Evolutionary conservation across 2,888 invertebrate genomes (phyloP), one percentile per base, ranked within the genome.

Genomic region (Mesorhabditis spiculigera): DNA sequence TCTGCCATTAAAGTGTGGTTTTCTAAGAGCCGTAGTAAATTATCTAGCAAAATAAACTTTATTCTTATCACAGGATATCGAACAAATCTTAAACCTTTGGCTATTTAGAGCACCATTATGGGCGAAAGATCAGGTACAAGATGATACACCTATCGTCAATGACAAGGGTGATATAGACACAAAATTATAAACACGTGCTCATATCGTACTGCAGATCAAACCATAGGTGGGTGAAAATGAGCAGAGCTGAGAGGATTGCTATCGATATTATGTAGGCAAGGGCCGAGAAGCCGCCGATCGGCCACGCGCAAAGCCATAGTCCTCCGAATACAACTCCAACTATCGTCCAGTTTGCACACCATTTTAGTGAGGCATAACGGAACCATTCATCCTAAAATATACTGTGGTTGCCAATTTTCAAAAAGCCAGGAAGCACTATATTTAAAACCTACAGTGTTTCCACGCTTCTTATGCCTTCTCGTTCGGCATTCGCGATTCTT

Each of bases 191-290:
- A 28, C 28, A 28, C 28, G 82, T 83, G 44, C 78, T 75, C 83
- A 83, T 83, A 69, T 83, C 82, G 67, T 82, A 83, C 71, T 83
- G 82, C 50, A 83, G 70, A 70, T 83, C 83, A 63, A 83, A 83
- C 83, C 83, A 83, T 63, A 83, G 73, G 4, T 83, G 70, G 62
- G 81, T 73, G 68, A 82, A 78, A 4, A 78, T 73, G 71, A 81
- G 78, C 2, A 78, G 63, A 41, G 77, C 69, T 65, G 82, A 78
- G 75, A 83, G 82, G 8, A 82, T 62, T 67, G 78, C 70, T 67
- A 79, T 75, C 41, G 79, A 73, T 43, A 73, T 5, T 71, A 81
- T 81, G 69, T 81, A 81, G 68, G 78, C 63, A 42, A 74, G 43
- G n/a, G 73, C 70, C 0, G 81, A 73, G 5, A 81, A 69, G 4